phyloP scores from a whole-genome alignment of 2,113 vertebrate species.

The Solea solea region DNA sequence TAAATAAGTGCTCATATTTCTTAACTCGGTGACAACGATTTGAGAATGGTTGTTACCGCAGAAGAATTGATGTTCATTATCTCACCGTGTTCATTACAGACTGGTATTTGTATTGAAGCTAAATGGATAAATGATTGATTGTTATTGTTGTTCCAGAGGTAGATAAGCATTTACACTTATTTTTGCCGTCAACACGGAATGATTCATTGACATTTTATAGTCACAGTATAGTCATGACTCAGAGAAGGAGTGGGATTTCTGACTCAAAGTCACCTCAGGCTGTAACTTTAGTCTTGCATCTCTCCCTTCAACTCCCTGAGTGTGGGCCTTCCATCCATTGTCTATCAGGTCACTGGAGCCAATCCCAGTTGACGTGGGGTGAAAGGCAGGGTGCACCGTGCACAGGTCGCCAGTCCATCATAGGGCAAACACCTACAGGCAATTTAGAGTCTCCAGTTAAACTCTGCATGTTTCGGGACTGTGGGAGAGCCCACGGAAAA shows the following conservation, averaged over 20 bases:
- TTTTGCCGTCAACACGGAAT: neutral
- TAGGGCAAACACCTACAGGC: no score
- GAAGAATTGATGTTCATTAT: neutral
- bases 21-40: slow-evolving; percentile 2
- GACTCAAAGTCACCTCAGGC: neutral
- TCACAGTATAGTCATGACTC: no score
- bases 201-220: neutral
- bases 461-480: no score
- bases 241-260: neutral
- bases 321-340: no score
- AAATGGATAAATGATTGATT: neutral
- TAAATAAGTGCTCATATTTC: slow-evolving; percentile 18
- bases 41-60: slow-evolving; percentile 1
- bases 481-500: no score
- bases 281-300: neutral
- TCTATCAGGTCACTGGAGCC: no score
- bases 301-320: neutral
- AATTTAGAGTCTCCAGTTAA: no score
- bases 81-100: slow-evolving; percentile 1
- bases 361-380: no score
- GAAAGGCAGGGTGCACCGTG: no score
- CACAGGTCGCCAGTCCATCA: no score
- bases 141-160: neutral
- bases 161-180: slow-evolving; percentile 1
- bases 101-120: neutral